Base-by-base conservation (phyloP, 2,113 vertebrate species). In the Pachycephala philippinensis region DNA sequence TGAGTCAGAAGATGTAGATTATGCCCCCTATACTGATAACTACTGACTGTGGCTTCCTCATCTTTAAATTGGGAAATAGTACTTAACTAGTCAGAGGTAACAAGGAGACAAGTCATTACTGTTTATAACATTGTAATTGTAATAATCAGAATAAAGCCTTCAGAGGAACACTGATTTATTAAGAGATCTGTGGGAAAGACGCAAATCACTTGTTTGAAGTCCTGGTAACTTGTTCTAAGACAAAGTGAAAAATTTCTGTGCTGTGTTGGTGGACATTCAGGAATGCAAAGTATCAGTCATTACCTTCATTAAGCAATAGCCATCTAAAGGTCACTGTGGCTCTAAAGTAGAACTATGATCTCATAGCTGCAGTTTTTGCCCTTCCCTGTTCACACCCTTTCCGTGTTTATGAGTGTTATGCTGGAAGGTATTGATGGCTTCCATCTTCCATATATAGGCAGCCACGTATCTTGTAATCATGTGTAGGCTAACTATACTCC, bases 1-100 rank as follows among this genome's bases (percentile, higher is more conserved):
- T 96, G 93, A 96, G 81, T 97, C 94, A 97, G 69, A 96, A 92
- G 52, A 69, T 11, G 40, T 24, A 76, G 53, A 96, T 95, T 91
- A 87, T 33, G 35, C 24, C 14, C 31, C 37, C 54, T 65, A 18
- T 72, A 56, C 72, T 71, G 80, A 57, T 82, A 95, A 84, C 80
- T 78, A 70, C 80, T 35, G 54, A 81, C 40, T 88, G 44, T 30
- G 24, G 39, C 33, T 94, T 93, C 91, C 70, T 89, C 70, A 50
- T 79, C 63, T 85, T 72, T 53, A 35, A 76, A 82, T 63, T 91
- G 71, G 84, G 91, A 95, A 96, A 83, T 28, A 85, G 44, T 30
- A 79, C 54, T 76, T 72, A 75, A 72, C 8, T 40, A 84, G 33
- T 70, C 56, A 69, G 49, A 77, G 61, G n/a, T 87, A 84, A 76